A percentile compares a stretch with the other conserved stretches of the same genome.
These are phyloP conservation scores for Himalopsyche phryganea DNA, from an alignment of 1,140 invertebrate species.

Conservation along the genomic window DNA sequence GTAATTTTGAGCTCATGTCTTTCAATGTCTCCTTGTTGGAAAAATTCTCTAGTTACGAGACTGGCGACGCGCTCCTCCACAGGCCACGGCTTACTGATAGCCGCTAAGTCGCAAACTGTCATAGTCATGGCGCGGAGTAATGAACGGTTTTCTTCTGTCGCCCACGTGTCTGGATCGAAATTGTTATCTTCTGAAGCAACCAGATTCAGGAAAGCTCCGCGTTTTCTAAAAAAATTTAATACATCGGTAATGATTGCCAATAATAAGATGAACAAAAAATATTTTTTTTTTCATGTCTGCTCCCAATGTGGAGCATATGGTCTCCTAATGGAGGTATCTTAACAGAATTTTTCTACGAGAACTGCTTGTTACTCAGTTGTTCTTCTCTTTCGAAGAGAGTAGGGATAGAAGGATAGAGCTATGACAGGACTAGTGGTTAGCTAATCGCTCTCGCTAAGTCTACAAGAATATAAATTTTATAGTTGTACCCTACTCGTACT, in stretches of 20 bases:
- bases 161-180: slow-evolving; percentile 57
- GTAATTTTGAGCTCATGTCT: slow-evolving; percentile 79
- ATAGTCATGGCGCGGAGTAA: slow-evolving; percentile 88
- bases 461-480: too few species aligned
- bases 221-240: slow-evolving; percentile 58
- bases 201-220: slow-evolving; percentile 76
- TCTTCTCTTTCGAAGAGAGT: too few species aligned
- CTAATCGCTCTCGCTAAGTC: too few species aligned
- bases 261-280: too few species aligned
- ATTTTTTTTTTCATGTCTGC: too few species aligned
- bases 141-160: slow-evolving; percentile 70
- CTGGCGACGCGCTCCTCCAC: slow-evolving; percentile 89
- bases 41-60: slow-evolving; percentile 92
- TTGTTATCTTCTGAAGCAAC: slow-evolving; percentile 55
- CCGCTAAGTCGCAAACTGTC: slow-evolving; percentile 94
- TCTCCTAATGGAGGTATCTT: too few species aligned
- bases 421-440: too few species aligned
- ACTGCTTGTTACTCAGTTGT: too few species aligned
- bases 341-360: too few species aligned
- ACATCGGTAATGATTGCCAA: background rate
- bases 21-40: slow-evolving; percentile 92
- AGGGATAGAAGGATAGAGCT: too few species aligned
- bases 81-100: slow-evolving; percentile 95
- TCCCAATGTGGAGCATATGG: too few species aligned
- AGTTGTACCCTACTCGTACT: too few species aligned